Evolutionary conservation across 2,113 vertebrate genomes (phyloP).

Genomic region (Cyanistes caeruleus): DNA sequence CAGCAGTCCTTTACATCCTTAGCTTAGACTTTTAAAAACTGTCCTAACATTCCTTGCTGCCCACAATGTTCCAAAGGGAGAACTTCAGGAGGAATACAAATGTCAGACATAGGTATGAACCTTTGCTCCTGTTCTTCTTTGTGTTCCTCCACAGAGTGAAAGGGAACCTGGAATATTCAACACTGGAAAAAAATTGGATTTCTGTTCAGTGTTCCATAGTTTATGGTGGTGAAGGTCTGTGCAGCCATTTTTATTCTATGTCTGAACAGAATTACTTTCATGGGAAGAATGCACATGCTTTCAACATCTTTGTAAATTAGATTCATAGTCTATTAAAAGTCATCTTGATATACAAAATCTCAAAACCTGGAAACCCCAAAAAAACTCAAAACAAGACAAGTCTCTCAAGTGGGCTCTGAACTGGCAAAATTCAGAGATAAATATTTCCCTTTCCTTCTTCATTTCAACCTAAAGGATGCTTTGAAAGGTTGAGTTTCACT

Average conservation of each 20-base stretch:
- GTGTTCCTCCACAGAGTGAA: neutral
- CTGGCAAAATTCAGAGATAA: neutral
- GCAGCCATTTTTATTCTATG: neutral
- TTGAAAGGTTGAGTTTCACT: neutral
- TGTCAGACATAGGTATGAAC: neutral
- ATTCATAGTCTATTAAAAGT: neutral
- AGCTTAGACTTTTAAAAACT: neutral
- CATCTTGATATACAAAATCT: neutral
- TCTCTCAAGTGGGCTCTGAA: neutral
- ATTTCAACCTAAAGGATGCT: neutral
- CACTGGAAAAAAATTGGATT: neutral
- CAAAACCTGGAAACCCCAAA: neutral
- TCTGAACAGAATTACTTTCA: constrained; percentile 34
- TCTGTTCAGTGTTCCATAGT: neutral
- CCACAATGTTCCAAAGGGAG: neutral
- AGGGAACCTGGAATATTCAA: neutral
- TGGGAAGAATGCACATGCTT: neutral
- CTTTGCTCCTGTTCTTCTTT: neutral
- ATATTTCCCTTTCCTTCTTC: neutral
- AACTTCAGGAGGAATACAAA: neutral
- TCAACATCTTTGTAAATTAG: neutral
- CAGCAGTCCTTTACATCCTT: neutral
- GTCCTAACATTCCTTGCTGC: neutral
- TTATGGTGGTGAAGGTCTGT: neutral
- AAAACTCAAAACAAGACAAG: neutral